Percentiles rank a stretch among this genome's conserved stretches.
These are phyloP conservation scores for Temnothorax unifasciatus DNA, from an alignment of 2,888 invertebrate species.

Conservation along the genomic window DNA sequence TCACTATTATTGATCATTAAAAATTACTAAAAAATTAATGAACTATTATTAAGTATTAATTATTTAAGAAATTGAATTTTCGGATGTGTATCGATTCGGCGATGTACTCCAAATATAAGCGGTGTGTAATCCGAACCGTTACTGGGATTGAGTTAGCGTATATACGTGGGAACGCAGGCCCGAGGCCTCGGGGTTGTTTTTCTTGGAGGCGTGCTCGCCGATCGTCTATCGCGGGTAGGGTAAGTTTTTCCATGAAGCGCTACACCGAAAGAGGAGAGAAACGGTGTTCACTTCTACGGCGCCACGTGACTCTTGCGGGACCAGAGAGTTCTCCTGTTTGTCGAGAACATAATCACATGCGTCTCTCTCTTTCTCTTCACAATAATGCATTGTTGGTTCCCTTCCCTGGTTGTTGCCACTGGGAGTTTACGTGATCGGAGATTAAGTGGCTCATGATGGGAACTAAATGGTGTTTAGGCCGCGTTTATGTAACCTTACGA, in stretches of 20 bases:
- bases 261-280: constrained; percentile 44
- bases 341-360: constrained; percentile 79
- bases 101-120: background rate
- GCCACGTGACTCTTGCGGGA: constrained; percentile 74
- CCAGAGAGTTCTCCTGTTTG: constrained; percentile 67
- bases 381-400: constrained; percentile 63
- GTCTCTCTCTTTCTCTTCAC: constrained; percentile 33
- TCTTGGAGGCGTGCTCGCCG: constrained; percentile 71
- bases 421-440: constrained; percentile 79
- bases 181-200: constrained; percentile 72
- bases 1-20: background rate
- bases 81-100: background rate
- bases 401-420: constrained; percentile 74
- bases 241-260: constrained; percentile 66
- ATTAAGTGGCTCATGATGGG: constrained; percentile 84
- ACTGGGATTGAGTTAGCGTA: constrained; percentile 61
- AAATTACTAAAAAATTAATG: background rate
- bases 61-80: background rate
- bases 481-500: constrained; percentile 58
- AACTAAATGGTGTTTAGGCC: constrained; percentile 80
- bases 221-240: constrained; percentile 61
- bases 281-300: constrained; percentile 61
- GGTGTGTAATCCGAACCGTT: constrained; percentile 69
- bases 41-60: background rate
- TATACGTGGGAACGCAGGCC: constrained; percentile 72